Percentiles rank a stretch among this genome's conserved stretches.
Conservation (phyloP, 2,888 invertebrate species). For the Tenthredo notha region DNA sequence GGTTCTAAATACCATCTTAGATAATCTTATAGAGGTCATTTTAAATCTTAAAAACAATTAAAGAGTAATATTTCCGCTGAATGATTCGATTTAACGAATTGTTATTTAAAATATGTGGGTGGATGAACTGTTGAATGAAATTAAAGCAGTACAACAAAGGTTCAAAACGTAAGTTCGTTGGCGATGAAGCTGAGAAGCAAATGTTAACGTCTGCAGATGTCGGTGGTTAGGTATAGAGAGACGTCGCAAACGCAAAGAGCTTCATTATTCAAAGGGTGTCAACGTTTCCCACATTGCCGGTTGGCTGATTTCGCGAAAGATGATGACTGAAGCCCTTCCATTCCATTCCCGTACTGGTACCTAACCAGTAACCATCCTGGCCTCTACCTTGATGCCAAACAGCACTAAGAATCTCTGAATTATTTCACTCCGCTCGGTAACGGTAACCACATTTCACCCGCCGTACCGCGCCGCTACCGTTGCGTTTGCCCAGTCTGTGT, state of each 20-base stretch:
- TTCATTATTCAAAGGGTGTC: slow-evolving; percentile 77
- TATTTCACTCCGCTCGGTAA: slow-evolving; percentile 25
- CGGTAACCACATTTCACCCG: slow-evolving; percentile 50
- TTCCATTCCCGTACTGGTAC: neutral
- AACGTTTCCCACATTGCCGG: slow-evolving; percentile 73
- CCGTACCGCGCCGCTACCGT: slow-evolving; percentile 28
- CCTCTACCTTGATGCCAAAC: slow-evolving; percentile 54
- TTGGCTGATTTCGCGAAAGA: slow-evolving; percentile 71
- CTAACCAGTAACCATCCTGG: slow-evolving; percentile 43
- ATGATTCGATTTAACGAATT: neutral
- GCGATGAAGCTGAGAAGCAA: neutral
- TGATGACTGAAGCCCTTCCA: slow-evolving; percentile 71
- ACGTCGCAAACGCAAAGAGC: slow-evolving; percentile 65
- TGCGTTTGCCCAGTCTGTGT: neutral
- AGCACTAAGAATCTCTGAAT: slow-evolving; percentile 40
- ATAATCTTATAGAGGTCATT: neutral
- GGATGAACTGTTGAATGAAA: neutral
- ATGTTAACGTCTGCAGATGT: neutral
- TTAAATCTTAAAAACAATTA: neutral
- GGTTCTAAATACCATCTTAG: neutral
- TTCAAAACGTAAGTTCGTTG: neutral
- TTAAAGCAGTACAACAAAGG: neutral
- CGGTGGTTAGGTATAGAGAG: neutral
- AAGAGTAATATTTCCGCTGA: neutral
- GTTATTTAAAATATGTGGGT: neutral